Percentiles rank a stretch among this genome's conserved stretches.
Conservation (phyloP, 2,797 vertebrate species). For the Myioborus miniatus region DNA sequence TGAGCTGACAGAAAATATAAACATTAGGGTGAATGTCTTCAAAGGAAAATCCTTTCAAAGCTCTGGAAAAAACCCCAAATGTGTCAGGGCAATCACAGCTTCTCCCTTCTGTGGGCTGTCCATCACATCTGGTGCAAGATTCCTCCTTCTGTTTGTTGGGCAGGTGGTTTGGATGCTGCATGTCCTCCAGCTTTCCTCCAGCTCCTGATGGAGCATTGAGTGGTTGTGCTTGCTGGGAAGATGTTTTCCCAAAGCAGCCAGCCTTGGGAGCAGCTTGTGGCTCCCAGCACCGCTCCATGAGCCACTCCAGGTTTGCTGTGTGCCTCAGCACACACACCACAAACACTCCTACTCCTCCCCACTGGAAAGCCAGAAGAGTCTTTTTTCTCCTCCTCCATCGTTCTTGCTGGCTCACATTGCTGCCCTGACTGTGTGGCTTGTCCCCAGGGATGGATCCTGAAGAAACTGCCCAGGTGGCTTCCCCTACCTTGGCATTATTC, state of each 20-base stretch:
- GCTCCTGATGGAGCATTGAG: background rate
- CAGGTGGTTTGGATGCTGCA: background rate
- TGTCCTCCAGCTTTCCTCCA: background rate
- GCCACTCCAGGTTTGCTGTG: background rate
- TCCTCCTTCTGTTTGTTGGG: background rate
- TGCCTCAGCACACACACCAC: fast-evolving
- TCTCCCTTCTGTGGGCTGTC: background rate
- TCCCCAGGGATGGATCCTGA: background rate
- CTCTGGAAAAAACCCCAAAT: background rate
- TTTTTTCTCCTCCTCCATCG: background rate
- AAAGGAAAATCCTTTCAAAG: background rate
- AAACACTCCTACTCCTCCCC: background rate
- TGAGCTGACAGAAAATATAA: background rate
- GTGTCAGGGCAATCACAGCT: background rate
- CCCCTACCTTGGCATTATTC: background rate
- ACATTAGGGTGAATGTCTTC: fast-evolving
- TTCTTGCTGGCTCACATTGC: background rate
- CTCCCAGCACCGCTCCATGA: background rate
- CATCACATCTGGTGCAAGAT: background rate
- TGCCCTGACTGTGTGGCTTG: fast-evolving
- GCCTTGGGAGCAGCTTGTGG: background rate
- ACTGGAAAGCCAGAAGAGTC: background rate
- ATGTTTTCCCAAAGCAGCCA: background rate
- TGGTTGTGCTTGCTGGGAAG: background rate
- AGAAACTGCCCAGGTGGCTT: background rate